Evolutionary conservation across 2,888 invertebrate species (phyloP).

Genomic region (Aspidiotus rigidus): DNA sequence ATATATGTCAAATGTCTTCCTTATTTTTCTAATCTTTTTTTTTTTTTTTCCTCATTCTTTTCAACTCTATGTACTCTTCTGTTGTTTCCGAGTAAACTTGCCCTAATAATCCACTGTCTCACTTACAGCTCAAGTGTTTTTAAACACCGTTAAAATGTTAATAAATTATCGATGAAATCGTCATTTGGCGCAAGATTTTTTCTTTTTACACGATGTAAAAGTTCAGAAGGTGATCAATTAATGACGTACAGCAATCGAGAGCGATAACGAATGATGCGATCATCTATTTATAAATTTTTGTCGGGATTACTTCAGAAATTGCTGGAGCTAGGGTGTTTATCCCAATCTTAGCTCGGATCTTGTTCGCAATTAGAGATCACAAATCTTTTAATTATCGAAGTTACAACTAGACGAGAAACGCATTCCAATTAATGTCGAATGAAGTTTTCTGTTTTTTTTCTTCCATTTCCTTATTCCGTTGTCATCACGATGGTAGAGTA

Average conservation of each 20-base stretch:
- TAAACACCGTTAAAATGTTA: conserved; percentile 3
- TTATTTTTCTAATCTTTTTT: background rate
- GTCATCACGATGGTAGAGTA: no score
- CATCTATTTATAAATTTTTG: no score
- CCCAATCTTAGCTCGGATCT: no score
- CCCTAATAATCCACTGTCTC: conserved; percentile 31
- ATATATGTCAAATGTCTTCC: background rate
- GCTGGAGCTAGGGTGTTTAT: no score
- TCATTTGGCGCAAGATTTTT: no score
- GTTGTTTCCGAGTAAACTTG: conserved; percentile 15
- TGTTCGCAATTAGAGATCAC: conserved; percentile 5
- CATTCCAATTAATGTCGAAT: background rate
- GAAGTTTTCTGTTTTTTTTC: no score
- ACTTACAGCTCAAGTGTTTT: conserved; percentile 10
- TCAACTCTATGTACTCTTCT: background rate
- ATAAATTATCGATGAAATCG: conserved; percentile 12
- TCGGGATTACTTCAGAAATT: no score
- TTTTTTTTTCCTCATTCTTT: background rate
- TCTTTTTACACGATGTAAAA: no score
- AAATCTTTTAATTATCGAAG: conserved; percentile 13
- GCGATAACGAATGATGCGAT: no score
- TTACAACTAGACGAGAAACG: background rate
- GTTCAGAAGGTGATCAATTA: no score
- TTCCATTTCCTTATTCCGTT: no score
- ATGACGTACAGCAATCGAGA: no score